Conservation (phyloP, 2,113 vertebrate species). For the Podilymbus podiceps region DNA sequence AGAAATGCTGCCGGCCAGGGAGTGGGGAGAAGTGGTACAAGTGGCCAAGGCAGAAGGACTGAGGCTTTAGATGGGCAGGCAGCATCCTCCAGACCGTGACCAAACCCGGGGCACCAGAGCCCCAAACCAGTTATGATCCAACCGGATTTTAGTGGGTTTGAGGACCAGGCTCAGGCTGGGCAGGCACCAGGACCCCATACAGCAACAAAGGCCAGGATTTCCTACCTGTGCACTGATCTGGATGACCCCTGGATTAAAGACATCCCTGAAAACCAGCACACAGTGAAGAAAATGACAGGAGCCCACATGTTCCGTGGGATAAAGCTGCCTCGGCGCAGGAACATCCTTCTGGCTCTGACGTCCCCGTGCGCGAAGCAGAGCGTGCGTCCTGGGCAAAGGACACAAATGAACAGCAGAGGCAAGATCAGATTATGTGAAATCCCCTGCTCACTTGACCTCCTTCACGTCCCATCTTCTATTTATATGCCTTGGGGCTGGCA, state of each 20-base stretch:
- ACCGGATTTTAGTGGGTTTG: not conserved
- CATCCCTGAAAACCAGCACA: not conserved
- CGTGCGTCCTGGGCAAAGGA: not conserved
- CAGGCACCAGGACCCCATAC: not conserved
- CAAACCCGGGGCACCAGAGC: not conserved
- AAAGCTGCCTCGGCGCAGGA: not conserved
- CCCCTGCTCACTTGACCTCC: conserved; percentile 56
- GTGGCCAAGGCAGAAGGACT: not conserved
- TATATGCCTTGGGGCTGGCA: conserved; percentile 33
- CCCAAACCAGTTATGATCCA: not conserved
- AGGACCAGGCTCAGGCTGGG: not conserved
- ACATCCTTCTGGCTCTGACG: not conserved
- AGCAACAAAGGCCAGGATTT: not conserved
- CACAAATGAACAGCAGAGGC: conserved; percentile 32
- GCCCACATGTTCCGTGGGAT: not conserved
- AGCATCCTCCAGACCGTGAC: not conserved
- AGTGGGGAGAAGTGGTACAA: not conserved
- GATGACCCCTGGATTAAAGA: not conserved
- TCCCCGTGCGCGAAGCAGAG: not conserved
- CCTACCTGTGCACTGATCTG: not conserved
- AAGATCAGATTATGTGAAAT: conserved; percentile 60
- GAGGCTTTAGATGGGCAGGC: not conserved
- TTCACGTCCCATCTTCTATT: conserved; percentile 59
- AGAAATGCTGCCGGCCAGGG: not conserved
- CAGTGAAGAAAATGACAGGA: not conserved